Conservation (phyloP, 2,797 vertebrate genomes). For the Alectoris magna region DNA sequence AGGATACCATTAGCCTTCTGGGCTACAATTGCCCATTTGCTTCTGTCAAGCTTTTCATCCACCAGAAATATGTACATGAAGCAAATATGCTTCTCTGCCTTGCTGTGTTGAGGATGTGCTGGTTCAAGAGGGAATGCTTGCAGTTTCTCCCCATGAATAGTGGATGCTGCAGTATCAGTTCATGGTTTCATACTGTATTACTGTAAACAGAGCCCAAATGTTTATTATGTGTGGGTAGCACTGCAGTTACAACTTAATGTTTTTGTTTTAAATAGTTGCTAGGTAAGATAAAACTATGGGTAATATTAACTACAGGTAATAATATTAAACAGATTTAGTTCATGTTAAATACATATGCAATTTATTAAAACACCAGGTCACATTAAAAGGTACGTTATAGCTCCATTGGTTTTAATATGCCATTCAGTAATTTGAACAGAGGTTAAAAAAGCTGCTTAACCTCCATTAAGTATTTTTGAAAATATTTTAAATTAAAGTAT, state of each 20-base stretch:
- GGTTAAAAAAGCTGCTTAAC: constrained; percentile 85
- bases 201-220: not conserved
- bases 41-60: not conserved
- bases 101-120: not conserved
- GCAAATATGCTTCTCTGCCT: not conserved
- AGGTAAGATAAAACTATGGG: constrained; percentile 70
- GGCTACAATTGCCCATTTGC: not conserved
- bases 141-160: not conserved
- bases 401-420: constrained; percentile 82
- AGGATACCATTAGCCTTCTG: not conserved
- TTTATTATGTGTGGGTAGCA: not conserved
- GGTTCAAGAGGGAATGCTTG: not conserved
- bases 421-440: constrained; percentile 83
- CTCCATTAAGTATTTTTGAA: constrained; percentile 84
- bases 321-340: constrained; percentile 79
- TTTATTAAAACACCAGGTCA: constrained; percentile 81
- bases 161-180: not conserved
- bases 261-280: constrained; percentile 30
- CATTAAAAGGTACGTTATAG: constrained; percentile 81
- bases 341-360: constrained; percentile 81
- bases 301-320: constrained; percentile 76
- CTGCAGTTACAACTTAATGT: not conserved
- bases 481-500: constrained; percentile 84
- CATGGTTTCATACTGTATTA: not conserved
- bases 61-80: not conserved